phyloP scores from a whole-genome alignment of 1,140 invertebrate genomes.

The Nautilus pompilius region DNA sequence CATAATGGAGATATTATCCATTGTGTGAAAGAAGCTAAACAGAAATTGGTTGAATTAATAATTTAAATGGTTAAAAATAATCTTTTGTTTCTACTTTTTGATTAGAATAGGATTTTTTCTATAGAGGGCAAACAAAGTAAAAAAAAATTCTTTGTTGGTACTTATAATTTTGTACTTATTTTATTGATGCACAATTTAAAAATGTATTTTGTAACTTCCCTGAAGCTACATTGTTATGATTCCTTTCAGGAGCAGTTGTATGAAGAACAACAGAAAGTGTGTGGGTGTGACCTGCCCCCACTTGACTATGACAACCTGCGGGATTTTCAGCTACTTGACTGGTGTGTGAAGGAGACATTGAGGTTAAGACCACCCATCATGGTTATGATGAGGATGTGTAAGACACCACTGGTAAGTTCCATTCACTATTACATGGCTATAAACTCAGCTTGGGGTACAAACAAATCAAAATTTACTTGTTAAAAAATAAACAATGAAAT shows the following conservation, averaged over 20 bases:
- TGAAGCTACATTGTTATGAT: background rate
- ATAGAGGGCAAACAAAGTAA: too few species aligned
- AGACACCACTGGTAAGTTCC: constrained; percentile 24
- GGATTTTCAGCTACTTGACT: constrained; percentile 35
- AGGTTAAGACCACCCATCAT: constrained; percentile 43
- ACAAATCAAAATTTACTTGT: too few species aligned
- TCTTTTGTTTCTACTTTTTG: too few species aligned
- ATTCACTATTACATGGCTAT: too few species aligned
- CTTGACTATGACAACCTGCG: constrained; percentile 36
- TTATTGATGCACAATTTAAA: too few species aligned
- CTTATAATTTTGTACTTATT: constrained; percentile 1
- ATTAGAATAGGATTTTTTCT: too few species aligned
- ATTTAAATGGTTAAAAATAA: too few species aligned
- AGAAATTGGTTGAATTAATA: too few species aligned
- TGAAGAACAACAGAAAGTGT: constrained; percentile 25
- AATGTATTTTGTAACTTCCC: background rate
- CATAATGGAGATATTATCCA: too few species aligned
- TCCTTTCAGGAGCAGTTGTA: constrained; percentile 21
- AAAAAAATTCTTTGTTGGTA: background rate
- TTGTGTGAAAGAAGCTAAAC: too few species aligned
- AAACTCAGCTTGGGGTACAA: too few species aligned
- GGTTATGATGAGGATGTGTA: constrained; percentile 46
- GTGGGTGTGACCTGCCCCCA: constrained; percentile 17
- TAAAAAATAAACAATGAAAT: too few species aligned
- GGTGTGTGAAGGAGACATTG: constrained; percentile 44